Evolutionary conservation across 2,888 invertebrate species (phyloP).

Genomic region (Tetropium fuscum): DNA sequence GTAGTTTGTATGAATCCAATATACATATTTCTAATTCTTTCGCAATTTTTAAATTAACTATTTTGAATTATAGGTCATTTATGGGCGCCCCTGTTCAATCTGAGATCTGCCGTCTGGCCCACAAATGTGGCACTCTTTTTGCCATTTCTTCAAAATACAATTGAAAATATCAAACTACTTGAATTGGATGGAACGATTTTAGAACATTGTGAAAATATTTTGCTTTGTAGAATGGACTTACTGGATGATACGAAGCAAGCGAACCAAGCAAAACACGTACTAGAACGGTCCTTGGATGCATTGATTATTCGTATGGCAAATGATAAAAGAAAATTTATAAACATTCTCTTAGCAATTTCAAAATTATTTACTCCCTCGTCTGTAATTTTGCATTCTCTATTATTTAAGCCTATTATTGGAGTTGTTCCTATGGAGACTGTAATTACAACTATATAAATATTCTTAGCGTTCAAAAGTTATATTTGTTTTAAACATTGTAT

Average conservation of each 20-base stretch:
- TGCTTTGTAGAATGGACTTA: constrained; percentile 59
- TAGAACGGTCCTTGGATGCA: constrained; percentile 46
- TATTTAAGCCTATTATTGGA: constrained; percentile 65
- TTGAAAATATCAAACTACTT: constrained; percentile 48
- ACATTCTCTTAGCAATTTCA: constrained; percentile 55
- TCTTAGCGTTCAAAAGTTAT: neutral
- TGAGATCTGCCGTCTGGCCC: constrained; percentile 72
- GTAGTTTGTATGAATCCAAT: no score
- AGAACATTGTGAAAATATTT: constrained; percentile 58
- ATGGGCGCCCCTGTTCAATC: constrained; percentile 72
- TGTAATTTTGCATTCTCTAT: constrained; percentile 51
- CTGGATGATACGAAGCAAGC: constrained; percentile 53
- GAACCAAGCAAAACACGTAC: constrained; percentile 42
- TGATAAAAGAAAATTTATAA: constrained; percentile 50
- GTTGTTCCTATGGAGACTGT: constrained; percentile 63
- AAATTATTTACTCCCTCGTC: constrained; percentile 57
- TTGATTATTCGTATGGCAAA: constrained; percentile 46
- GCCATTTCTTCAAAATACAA: constrained; percentile 52
- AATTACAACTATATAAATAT: constrained; percentile 61
- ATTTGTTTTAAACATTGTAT: neutral
- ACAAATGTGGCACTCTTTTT: constrained; percentile 63
- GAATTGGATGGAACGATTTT: constrained; percentile 52
- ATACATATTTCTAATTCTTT: no score
- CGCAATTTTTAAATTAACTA: no score
- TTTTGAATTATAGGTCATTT: constrained; percentile 66